Conservation (phyloP, 2,797 vertebrate genomes). For the Pseudochromis fuscus region DNA sequence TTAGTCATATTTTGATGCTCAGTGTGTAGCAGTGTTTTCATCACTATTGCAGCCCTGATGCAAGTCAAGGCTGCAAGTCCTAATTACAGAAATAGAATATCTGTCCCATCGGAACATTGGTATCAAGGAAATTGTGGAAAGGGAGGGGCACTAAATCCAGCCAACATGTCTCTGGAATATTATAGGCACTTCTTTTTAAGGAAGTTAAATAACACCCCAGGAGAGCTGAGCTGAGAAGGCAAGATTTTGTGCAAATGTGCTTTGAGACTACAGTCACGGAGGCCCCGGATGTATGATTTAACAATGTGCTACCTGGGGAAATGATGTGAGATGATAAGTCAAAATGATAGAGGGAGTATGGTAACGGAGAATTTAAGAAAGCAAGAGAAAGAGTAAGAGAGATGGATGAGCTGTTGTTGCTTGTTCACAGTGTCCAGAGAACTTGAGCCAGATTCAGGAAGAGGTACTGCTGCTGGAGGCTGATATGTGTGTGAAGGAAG, state of each 20-base stretch:
- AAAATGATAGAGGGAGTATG: slow-evolving; percentile 13
- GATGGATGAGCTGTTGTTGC: slow-evolving; percentile 64
- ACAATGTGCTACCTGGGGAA: slow-evolving; percentile 22
- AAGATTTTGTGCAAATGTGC: slow-evolving; percentile 45
- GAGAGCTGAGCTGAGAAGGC: slow-evolving; percentile 55
- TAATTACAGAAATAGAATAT: slow-evolving; percentile 64
- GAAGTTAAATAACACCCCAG: slow-evolving; percentile 70
- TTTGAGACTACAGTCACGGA: slow-evolving; percentile 1
- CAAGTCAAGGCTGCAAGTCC: slow-evolving; percentile 25
- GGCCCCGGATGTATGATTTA: slow-evolving; percentile 3
- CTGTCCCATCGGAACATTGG: slow-evolving; percentile 53
- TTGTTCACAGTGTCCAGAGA: slow-evolving; percentile 69
- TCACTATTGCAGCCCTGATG: slow-evolving; percentile 28
- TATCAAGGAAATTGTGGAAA: slow-evolving; percentile 73
- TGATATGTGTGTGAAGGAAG: slow-evolving; percentile 86
- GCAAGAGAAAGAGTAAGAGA: slow-evolving; percentile 43
- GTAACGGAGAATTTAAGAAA: slow-evolving; percentile 35
- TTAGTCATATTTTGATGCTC: neutral
- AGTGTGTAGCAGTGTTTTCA: slow-evolving; percentile 26
- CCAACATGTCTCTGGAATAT: slow-evolving; percentile 65
- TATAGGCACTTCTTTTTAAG: slow-evolving; percentile 58
- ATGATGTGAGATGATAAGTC: slow-evolving; percentile 26
- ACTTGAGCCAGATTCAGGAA: slow-evolving; percentile 82
- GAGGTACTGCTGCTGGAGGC: slow-evolving; percentile 81
- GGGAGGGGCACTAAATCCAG: slow-evolving; percentile 61